Conservation (phyloP, 1,140 invertebrate species). For the Drosophila persimilis region DNA sequence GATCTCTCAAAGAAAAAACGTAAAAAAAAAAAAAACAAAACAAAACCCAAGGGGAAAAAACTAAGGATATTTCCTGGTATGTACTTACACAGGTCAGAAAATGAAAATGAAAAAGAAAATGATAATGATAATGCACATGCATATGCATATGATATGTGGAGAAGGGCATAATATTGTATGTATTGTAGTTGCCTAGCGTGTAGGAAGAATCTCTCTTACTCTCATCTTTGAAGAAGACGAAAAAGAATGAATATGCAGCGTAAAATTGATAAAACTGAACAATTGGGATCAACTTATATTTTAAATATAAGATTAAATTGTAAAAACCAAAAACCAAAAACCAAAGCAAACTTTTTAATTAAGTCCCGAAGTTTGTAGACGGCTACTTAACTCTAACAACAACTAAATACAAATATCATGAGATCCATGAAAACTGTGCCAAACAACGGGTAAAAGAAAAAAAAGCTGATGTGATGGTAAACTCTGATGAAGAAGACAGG, state of each 20-base stretch:
- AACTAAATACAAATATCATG: conserved; percentile 28
- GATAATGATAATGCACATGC: too few species aligned
- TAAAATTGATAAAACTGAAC: conserved; percentile 83
- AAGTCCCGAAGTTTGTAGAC: conserved; percentile 60
- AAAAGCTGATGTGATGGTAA: conserved; percentile 1
- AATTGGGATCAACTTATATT: conserved; percentile 83
- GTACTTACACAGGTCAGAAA: too few species aligned
- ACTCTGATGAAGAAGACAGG: background rate
- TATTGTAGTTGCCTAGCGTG: conserved; percentile 11
- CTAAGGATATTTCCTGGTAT: conserved; percentile 24
- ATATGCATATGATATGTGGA: too few species aligned
- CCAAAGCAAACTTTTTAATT: conserved; percentile 59
- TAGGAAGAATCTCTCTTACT: conserved; percentile 52
- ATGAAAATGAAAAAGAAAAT: too few species aligned
- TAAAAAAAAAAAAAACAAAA: conserved; percentile 25
- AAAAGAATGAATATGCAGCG: conserved; percentile 74
- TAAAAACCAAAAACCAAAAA: conserved; percentile 59
- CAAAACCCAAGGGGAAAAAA: conserved; percentile 7
- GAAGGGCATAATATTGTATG: conserved; percentile 3
- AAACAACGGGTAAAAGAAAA: conserved; percentile 25
- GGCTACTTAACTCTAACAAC: conserved; percentile 41
- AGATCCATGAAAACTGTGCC: conserved; percentile 46
- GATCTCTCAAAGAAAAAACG: conserved; percentile 31
- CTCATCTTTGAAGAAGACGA: conserved; percentile 59
- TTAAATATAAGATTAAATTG: conserved; percentile 82